phyloP scores from a whole-genome alignment of 2,797 vertebrate genomes.

The Micrastur ruficollis region DNA sequence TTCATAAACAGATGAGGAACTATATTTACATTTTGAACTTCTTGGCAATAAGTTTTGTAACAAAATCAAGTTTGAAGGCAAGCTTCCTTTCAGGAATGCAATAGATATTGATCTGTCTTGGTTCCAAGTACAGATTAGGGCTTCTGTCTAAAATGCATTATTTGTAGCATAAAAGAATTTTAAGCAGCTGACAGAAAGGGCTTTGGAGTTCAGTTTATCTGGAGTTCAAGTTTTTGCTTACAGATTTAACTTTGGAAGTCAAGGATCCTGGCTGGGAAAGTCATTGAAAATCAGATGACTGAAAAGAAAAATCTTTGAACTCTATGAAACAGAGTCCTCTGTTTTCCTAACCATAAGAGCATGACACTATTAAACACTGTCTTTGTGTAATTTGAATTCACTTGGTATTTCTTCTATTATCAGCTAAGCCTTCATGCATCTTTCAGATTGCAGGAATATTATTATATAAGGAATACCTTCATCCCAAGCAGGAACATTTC shows the following conservation, averaged over 20 bases:
- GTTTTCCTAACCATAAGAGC: neutral
- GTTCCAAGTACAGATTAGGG: neutral
- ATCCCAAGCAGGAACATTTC: neutral
- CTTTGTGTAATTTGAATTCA: slow-evolving; percentile 55
- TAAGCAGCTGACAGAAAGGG: neutral
- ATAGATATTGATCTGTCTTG: neutral
- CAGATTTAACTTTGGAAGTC: slow-evolving; percentile 2
- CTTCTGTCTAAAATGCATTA: neutral
- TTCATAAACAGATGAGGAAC: neutral
- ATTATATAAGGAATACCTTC: neutral
- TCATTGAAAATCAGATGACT: neutral
- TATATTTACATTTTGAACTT: neutral
- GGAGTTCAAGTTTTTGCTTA: neutral
- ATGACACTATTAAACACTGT: neutral
- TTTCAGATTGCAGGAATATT: neutral
- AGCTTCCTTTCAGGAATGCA: neutral
- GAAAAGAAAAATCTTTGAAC: slow-evolving; percentile 6
- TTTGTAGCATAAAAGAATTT: neutral
- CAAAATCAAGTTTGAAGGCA: neutral
- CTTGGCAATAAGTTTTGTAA: neutral
- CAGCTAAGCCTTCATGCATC: neutral
- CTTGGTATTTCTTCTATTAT: neutral
- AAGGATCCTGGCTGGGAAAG: neutral
- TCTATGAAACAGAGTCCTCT: neutral
- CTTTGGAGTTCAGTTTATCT: neutral